These are phyloP conservation scores for Diogma glabrata DNA, from an alignment of 2,888 invertebrate species.

Conservation along the genomic window DNA sequence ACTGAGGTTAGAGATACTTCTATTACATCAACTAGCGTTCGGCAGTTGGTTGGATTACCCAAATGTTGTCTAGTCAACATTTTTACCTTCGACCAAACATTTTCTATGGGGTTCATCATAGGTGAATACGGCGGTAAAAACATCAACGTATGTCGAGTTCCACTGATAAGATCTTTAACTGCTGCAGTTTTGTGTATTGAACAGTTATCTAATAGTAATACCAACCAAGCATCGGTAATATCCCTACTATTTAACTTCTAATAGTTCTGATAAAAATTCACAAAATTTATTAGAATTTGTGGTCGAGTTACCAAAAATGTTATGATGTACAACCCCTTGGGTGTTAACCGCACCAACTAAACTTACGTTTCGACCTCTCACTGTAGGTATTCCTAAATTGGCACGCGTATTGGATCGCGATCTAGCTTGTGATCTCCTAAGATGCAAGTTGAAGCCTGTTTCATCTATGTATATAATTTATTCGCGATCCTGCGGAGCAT, in stretches of 20 bases:
- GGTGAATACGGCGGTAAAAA: not conserved
- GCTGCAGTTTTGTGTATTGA: not conserved
- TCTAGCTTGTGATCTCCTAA: not conserved
- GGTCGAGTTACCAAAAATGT: not conserved
- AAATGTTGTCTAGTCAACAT: too few relatives aligned
- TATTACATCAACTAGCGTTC: too few relatives aligned
- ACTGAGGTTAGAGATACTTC: too few relatives aligned
- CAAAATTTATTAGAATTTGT: not conserved
- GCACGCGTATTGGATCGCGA: not conserved
- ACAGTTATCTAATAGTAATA: constrained; percentile 3
- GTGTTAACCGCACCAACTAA: not conserved
- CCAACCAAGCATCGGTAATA: not conserved
- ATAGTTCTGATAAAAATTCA: not conserved
- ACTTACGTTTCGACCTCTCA: not conserved
- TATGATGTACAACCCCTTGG: not conserved
- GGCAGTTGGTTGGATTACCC: too few relatives aligned
- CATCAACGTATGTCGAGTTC: not conserved
- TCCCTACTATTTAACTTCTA: not conserved
- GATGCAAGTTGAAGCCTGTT: not conserved
- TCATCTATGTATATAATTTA: not conserved
- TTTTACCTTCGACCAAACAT: not conserved
- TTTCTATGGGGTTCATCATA: not conserved
- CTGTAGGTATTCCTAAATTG: not conserved
- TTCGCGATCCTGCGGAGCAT: not conserved
- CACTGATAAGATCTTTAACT: not conserved